phyloP scores from a whole-genome alignment of 2,797 vertebrate species.

The Cuniculus paca region DNA sequence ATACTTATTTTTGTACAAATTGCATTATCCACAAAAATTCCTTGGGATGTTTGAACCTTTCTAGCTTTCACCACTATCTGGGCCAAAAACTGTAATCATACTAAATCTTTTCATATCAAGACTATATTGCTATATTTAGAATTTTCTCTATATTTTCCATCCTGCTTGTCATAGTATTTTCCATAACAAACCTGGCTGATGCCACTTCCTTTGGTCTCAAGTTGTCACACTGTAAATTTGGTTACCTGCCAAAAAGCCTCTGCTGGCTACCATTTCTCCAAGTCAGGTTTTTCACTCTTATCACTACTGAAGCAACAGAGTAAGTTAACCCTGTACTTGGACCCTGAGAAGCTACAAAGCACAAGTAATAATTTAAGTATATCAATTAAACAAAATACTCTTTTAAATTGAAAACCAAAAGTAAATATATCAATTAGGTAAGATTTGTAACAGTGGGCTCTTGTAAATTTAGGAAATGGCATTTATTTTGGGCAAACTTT shows the following conservation, averaged over 20 bases:
- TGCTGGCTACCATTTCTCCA: not conserved
- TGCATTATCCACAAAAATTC: not conserved
- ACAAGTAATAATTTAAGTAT: not conserved
- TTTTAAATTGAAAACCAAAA: not conserved
- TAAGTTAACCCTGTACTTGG: not conserved
- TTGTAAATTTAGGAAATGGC: not conserved
- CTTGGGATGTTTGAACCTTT: not conserved
- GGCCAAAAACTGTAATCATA: not conserved
- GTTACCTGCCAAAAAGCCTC: not conserved
- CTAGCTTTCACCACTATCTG: not conserved
- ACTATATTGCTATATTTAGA: not conserved
- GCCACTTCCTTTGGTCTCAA: not conserved
- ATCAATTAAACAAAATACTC: not conserved
- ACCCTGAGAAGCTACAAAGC: not conserved
- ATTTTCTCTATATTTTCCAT: not conserved
- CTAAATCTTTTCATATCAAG: not conserved
- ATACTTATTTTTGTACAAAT: not conserved
- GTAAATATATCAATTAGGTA: not conserved
- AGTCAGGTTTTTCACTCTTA: not conserved
- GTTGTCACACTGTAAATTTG: not conserved
- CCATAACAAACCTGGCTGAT: not conserved
- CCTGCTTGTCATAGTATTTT: not conserved
- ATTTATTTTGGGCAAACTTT: not conserved
- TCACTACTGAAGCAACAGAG: not conserved
- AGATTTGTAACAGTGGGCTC: not conserved